Evolutionary conservation across 2,888 invertebrate species (phyloP).

Genomic region (Ormyrus thymus): DNA sequence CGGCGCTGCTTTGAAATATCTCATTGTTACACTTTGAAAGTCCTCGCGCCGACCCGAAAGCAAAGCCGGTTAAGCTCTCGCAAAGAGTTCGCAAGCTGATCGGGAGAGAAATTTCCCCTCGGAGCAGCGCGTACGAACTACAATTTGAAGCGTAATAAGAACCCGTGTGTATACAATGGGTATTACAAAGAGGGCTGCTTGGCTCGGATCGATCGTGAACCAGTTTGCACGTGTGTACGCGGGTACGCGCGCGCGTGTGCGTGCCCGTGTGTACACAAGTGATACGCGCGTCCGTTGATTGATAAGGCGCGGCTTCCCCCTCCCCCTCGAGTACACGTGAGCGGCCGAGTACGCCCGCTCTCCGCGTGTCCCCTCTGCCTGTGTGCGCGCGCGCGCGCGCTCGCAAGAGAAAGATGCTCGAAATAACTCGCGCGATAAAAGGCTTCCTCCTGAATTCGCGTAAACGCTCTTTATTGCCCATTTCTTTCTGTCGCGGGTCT

Average conservation of each 20-base stretch:
- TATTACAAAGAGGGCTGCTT: not conserved
- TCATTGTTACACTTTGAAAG: no score
- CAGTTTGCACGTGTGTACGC: not conserved
- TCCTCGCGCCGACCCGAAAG: no score
- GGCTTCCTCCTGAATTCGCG: conserved; percentile 41
- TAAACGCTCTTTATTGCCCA: not conserved
- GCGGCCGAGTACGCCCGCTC: not conserved
- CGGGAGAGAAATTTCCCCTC: no score
- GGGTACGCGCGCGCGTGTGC: not conserved
- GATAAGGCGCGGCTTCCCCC: conserved; percentile 41
- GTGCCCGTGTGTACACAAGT: not conserved
- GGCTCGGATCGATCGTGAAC: conserved; percentile 26
- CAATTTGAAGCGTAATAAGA: no score
- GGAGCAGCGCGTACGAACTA: no score
- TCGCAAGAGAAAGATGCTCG: not conserved
- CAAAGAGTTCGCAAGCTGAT: no score
- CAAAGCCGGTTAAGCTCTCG: no score
- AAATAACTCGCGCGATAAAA: conserved; percentile 39
- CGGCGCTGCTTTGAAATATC: no score
- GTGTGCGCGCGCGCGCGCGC: not conserved
- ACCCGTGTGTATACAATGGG: conserved; percentile 2
- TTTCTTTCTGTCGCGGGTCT: not conserved
- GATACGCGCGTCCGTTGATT: conserved; percentile 42
- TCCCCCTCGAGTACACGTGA: not conserved
- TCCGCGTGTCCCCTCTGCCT: no score